Percentiles rank a stretch among this genome's conserved stretches.
These are phyloP conservation scores for Leptodactylus fuscus DNA, from an alignment of 2,113 vertebrate species.

Conservation along the genomic window DNA sequence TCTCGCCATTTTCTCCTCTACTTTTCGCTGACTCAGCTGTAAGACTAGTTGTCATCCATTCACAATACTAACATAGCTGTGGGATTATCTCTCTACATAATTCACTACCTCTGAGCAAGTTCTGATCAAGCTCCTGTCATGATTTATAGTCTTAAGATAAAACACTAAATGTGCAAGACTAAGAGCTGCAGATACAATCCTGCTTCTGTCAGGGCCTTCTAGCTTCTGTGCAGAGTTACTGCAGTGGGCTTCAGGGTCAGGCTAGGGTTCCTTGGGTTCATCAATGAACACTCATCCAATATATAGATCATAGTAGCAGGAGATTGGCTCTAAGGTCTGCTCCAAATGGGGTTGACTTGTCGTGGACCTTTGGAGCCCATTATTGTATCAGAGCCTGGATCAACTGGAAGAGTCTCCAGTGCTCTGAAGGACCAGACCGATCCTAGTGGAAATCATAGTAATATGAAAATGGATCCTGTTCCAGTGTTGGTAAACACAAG, in stretches of 20 bases:
- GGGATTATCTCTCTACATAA: conserved; percentile 16
- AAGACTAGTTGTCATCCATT: conserved; percentile 2
- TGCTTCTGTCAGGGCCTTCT: neutral
- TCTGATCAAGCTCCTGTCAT: neutral
- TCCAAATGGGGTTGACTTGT: too few species aligned
- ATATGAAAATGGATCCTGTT: too few species aligned
- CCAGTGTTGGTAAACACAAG: too few species aligned
- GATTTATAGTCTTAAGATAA: neutral
- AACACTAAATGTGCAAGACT: neutral
- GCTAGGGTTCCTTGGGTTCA: too few species aligned
- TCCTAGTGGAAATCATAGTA: too few species aligned
- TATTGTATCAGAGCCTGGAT: too few species aligned
- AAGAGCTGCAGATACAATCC: neutral
- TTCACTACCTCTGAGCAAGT: neutral
- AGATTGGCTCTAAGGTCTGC: too few species aligned
- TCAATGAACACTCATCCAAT: too few species aligned
- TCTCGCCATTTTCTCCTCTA: neutral
- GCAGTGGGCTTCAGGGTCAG: neutral
- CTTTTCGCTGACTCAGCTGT: conserved; percentile 3
- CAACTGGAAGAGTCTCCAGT: too few species aligned
- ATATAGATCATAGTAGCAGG: too few species aligned
- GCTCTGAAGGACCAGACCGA: too few species aligned
- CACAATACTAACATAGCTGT: conserved; percentile 10
- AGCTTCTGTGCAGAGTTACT: neutral
- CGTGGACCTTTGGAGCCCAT: too few species aligned